Base-by-base conservation (phyloP, 2,888 invertebrate genomes). In the Panzeria rudis region DNA sequence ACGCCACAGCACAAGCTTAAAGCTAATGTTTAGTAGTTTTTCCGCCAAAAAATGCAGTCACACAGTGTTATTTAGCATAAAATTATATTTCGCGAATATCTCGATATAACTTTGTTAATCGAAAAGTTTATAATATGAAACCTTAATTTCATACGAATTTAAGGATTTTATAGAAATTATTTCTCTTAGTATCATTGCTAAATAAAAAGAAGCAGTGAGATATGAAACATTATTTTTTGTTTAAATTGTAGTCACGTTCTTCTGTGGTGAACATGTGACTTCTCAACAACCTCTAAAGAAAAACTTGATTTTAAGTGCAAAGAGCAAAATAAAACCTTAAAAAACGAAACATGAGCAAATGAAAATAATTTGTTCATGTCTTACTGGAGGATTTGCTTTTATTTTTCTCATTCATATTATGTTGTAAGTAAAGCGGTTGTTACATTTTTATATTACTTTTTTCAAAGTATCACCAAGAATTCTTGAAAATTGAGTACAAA, bases 181-280 rank as follows among this genome's bases (percentile, higher is more conserved):
- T 59, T 59, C 59, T 32, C 17, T 59, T 17, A 59, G 59, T 59
- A 35, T 59, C n/a, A 17, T 17, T 41, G 23, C 20, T 41, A 62
- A 41, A 29, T 25, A 38, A 41, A 29, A 71, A 71, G 17, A 44
- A 62, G 29, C 4, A 17, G n/a, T 71, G n/a, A 44, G 23, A 62
- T 71, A 64, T 47, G n/a, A 23, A 72, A 76, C 13, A 52, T 72
- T 47, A 4, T 29, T 29, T 50, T 17, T 73, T 47, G n/a, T 73
- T 77, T 44, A 61, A 54, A 81, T 72, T 81, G 72, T 78, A 78
- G 81, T 85, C 84, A 85, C 84, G 84, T 85, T 69, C 41, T 85
- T 78, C 41, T 62, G 73, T 69, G 84, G 84, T 64, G 59, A 69
- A 62, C 77, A 78, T 85, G 78, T 85, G 77, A 78, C 81, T 78